Evolutionary conservation across 2,797 vertebrate species (phyloP).

Genomic region (Muraenolepis orangiensis): DNA sequence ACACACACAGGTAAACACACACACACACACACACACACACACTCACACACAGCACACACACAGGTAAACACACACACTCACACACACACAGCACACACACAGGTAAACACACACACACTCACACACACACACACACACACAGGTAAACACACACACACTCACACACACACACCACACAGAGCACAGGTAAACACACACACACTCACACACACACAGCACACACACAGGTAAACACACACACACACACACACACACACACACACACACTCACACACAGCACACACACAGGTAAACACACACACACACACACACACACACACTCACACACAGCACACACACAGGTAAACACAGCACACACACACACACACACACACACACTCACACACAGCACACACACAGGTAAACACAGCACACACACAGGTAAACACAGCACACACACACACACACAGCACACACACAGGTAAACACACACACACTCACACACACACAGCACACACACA

Average conservation of each 20-base stretch:
- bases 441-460: conserved; percentile 21
- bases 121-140: conserved; percentile 69
- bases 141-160: conserved; percentile 63
- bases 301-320: conserved; percentile 22
- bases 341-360: no score
- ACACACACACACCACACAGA: conserved; percentile 27
- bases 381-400: conserved; percentile 9
- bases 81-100: no score
- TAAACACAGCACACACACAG: neutral
- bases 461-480: neutral
- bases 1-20: conserved; percentile 29
- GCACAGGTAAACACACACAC: conserved; percentile 30
- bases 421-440: neutral
- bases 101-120: conserved; percentile 19
- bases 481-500: conserved; percentile 19
- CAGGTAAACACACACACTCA: neutral
- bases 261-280: neutral
- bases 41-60: neutral
- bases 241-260: neutral
- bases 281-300: conserved; percentile 17
- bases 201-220: conserved; percentile 20
- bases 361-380: conserved; percentile 21
- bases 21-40: conserved; percentile 17
- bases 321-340: conserved; percentile 25
- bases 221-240: neutral